Percentiles rank a stretch among this genome's conserved stretches.
These are phyloP conservation scores for Amphibalanus amphitrite DNA, from an alignment of 1,140 invertebrate genomes.

Conservation along the genomic window DNA sequence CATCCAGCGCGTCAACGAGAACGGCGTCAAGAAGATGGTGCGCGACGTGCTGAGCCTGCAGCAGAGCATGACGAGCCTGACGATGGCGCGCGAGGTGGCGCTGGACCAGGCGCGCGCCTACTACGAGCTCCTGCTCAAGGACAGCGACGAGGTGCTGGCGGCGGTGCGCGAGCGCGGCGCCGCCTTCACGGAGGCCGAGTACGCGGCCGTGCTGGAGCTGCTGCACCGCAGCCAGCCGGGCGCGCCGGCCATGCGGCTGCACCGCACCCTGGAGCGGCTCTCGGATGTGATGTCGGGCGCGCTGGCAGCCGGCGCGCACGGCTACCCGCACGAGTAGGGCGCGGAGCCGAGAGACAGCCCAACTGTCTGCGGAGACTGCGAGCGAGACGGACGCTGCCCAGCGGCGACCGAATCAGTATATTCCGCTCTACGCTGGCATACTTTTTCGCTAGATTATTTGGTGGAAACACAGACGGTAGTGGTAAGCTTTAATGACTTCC, in stretches of 20 bases:
- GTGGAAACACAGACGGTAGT: no score
- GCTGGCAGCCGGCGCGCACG: not conserved
- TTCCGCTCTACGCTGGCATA: no score
- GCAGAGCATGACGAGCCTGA: constrained; percentile 68
- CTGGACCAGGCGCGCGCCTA: constrained; percentile 76
- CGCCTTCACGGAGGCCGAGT: constrained; percentile 66
- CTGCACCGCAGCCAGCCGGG: constrained; percentile 38
- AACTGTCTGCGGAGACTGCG: no score
- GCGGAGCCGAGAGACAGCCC: no score
- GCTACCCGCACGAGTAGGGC: not conserved
- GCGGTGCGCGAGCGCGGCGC: constrained; percentile 60
- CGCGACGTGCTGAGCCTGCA: constrained; percentile 70
- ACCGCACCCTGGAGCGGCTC: constrained; percentile 36
- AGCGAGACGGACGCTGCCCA: no score
- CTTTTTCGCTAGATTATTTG: no score
- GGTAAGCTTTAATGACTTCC: no score
- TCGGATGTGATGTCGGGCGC: constrained; percentile 45
- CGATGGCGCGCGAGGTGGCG: constrained; percentile 59
- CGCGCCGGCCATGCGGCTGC: constrained; percentile 21
- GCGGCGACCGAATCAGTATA: no score
- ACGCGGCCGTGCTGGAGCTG: constrained; percentile 64
- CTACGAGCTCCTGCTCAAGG: constrained; percentile 52
- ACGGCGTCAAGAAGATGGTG: constrained; percentile 62
- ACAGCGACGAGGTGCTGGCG: constrained; percentile 59
- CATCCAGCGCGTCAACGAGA: constrained; percentile 59